Base-by-base conservation (phyloP, 1,140 invertebrate species). In the Mylabris phalerata region DNA sequence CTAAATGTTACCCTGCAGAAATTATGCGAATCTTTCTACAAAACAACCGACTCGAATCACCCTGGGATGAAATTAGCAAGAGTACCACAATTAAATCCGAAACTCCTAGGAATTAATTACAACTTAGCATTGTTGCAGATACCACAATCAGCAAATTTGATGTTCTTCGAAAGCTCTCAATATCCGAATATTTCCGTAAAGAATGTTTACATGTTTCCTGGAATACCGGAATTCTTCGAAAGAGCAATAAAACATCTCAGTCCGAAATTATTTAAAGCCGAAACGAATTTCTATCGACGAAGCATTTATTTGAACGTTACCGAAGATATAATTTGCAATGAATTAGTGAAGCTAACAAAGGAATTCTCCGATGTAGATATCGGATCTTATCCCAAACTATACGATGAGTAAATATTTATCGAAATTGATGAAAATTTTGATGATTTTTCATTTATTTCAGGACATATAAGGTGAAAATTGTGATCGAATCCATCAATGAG, bases 121-220 rank as follows among this genome's bases (percentile, higher is more conserved):
- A 5, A 32, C 44, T 59, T 38, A 46, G 19, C 10, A 60, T 72
- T 7, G 32, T 32, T 64, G 48, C 57, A 79, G 78, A 73, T 81
- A 51, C 79, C 79, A 27, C 67, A 70, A 55, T 73, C 71, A 42
- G 72, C 78, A 1, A 67, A 63, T 55, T 55, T 81, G n/a, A 76
- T 71, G 55, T 80, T 77, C 11, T 67, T 61, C 4, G 59, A 70
- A 54, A 32, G 47, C 27, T 58, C 71, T 48, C 65, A 65, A 81
- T 87, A 77, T 75, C 89, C 88, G 9, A 80, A 87, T 55, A 80
- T 92, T 41, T 77, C 74, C 47, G 71, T 90, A 6, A 69, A 76
- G 45, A 93, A 92, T 75, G 87, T 92, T 2, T 86, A 82, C 62
- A 80, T 90, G 45, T 88, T 92, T 67, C 90, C 90, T 39, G 90